Percentiles rank a stretch among this genome's conserved stretches.
Conservation (phyloP, 2,797 vertebrate genomes). For the Chloroceryle amazona region DNA sequence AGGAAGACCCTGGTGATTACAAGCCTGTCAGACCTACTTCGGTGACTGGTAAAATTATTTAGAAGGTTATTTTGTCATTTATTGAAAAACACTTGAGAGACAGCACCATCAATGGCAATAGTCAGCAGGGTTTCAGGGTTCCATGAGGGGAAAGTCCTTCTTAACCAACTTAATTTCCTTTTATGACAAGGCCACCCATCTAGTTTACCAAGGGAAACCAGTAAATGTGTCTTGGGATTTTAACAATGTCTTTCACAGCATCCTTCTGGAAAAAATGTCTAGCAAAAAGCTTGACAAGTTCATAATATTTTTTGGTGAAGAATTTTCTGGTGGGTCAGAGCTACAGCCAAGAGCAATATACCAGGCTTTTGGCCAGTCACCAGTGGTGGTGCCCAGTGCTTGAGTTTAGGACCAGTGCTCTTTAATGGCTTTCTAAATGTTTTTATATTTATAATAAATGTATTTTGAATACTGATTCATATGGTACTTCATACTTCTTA, state of each 20-base stretch:
- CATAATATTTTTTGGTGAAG: background rate
- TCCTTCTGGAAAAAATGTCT: background rate
- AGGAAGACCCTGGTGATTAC: background rate
- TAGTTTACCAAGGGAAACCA: background rate
- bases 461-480: too few relatives aligned
- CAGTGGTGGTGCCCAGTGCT: too few relatives aligned
- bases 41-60: background rate
- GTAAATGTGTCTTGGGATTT: background rate
- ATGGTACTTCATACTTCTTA: too few relatives aligned
- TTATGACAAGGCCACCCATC: background rate
- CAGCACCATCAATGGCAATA: background rate
- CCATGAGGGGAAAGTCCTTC: background rate
- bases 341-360: background rate
- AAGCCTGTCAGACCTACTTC: background rate
- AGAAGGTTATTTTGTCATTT: background rate
- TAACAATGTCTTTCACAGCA: background rate
- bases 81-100: background rate
- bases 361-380: background rate
- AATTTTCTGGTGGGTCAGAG: background rate
- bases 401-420: too few relatives aligned
- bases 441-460: too few relatives aligned
- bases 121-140: fast-evolving
- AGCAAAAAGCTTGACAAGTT: background rate
- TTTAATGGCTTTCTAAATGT: too few relatives aligned
- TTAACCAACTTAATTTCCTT: background rate